Percentiles rank a stretch among this genome's conserved stretches.
Evolutionary conservation across 2,113 vertebrate genomes (phyloP).

Genomic region (Dasypus novemcinctus): DNA sequence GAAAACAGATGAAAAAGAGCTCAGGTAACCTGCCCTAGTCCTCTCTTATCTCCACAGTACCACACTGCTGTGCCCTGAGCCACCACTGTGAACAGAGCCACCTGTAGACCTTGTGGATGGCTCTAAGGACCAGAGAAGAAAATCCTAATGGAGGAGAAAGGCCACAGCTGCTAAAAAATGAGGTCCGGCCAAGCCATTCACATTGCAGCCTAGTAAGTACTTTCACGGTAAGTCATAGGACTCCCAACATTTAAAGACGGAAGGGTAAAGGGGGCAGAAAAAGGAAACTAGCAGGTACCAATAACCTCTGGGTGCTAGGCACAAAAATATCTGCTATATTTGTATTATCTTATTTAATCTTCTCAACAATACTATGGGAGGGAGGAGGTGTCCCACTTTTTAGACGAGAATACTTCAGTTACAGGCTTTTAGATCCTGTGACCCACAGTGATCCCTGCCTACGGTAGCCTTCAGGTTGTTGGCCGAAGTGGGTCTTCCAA

Average conservation of each 20-base stretch:
- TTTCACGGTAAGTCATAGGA: background rate
- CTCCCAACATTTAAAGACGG: background rate
- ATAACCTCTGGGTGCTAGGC: background rate
- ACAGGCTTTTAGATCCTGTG: background rate
- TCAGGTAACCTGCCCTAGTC: background rate
- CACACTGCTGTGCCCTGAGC: background rate
- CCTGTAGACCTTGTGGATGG: background rate
- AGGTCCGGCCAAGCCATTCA: background rate
- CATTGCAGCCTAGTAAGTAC: background rate
- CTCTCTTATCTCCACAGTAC: background rate
- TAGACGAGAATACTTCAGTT: background rate
- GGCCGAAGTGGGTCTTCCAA: background rate
- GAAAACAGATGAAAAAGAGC: conserved; percentile 17
- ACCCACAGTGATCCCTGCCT: background rate
- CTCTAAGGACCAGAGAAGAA: conserved; percentile 25
- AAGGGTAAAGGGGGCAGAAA: background rate
- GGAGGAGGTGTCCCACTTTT: background rate
- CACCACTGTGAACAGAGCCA: background rate
- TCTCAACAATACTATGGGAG: background rate
- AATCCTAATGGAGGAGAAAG: background rate
- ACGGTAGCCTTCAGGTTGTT: background rate
- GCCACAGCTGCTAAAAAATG: background rate
- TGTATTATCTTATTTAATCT: conserved; percentile 14
- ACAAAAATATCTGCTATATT: background rate
- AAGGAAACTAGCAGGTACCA: conserved; percentile 11